Evolutionary conservation across 2,888 invertebrate genomes (phyloP).

Genomic region (Cheilosia urbana): DNA sequence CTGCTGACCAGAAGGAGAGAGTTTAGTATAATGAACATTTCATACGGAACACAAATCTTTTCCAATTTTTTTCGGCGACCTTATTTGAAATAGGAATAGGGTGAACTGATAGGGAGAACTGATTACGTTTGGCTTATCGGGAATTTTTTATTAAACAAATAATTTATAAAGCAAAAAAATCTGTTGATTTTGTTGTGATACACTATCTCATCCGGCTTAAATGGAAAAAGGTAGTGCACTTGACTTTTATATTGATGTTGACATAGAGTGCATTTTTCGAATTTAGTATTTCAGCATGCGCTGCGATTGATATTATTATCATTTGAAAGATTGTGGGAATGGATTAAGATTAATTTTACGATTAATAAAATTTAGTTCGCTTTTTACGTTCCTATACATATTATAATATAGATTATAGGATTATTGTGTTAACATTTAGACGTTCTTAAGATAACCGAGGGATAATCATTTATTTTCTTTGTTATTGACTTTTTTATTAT

Average conservation of each 20-base stretch:
- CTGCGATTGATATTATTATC: not conserved
- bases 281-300: not conserved
- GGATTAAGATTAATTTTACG: slow-evolving; percentile 6
- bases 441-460: not conserved
- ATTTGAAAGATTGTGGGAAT: not conserved
- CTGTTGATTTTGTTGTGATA: no score
- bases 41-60: not conserved
- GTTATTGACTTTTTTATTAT: not conserved
- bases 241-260: no score
- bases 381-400: not conserved
- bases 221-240: no score
- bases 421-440: no score
- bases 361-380: not conserved
- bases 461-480: not conserved
- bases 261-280: not conserved
- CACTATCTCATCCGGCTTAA: no score
- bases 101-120: no score
- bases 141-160: not conserved
- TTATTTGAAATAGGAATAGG: no score
- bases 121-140: slow-evolving; percentile 1
- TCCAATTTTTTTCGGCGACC: not conserved
- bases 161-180: no score
- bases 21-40: not conserved
- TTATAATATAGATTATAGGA: no score
- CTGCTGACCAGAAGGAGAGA: not conserved